phyloP scores from a whole-genome alignment of 2,797 vertebrate genomes.

The Halcyon smyrnensis region DNA sequence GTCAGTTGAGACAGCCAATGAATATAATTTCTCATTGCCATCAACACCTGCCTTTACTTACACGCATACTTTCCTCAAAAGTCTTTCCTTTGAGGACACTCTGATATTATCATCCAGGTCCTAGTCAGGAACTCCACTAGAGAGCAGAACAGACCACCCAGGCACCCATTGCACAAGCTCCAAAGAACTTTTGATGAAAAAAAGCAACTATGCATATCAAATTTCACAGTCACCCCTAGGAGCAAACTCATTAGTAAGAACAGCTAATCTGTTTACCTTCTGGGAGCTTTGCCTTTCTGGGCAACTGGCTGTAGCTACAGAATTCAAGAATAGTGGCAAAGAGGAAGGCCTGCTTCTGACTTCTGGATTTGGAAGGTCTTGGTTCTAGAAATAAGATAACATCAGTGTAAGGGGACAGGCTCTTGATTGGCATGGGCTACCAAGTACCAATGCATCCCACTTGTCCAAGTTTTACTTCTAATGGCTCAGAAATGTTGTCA shows the following conservation, averaged over 20 bases:
- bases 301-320: not conserved
- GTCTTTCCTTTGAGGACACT: not conserved
- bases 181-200: not conserved
- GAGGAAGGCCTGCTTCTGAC: constrained; percentile 32
- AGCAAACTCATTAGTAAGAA: not conserved
- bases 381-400: constrained; percentile 1
- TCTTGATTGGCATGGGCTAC: not conserved
- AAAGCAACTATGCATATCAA: not conserved
- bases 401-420: not conserved
- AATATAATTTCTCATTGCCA: not conserved
- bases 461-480: not conserved
- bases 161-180: not conserved
- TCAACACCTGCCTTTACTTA: not conserved
- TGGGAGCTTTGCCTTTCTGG: not conserved
- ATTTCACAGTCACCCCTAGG: not conserved
- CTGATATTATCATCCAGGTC: not conserved
- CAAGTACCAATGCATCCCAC: rapidly evolving
- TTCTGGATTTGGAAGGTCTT: not conserved
- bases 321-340: not conserved
- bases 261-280: not conserved
- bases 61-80: not conserved
- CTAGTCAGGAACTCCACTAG: not conserved
- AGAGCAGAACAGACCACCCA: not conserved
- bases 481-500: not conserved
- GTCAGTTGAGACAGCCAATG: not conserved